These are phyloP conservation scores for Glaucopsyche alexis DNA, from an alignment of 2,888 invertebrate species.

Conservation along the genomic window DNA sequence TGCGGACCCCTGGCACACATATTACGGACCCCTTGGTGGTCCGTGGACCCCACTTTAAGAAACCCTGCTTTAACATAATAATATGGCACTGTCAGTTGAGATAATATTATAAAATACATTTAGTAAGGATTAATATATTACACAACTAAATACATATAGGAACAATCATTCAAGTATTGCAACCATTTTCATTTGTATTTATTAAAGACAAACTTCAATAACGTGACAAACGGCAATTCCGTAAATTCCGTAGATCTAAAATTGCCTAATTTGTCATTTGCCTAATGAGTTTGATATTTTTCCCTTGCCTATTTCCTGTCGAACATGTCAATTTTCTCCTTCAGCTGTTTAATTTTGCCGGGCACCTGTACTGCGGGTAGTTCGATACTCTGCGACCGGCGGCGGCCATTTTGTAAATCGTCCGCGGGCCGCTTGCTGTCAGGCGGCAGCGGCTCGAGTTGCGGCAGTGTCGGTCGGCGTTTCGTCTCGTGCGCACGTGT, in stretches of 20 bases:
- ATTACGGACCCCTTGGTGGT: too few relatives aligned
- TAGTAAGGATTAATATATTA: neutral
- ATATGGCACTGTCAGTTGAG: too few relatives aligned
- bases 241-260: too few relatives aligned
- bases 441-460: conserved; percentile 53
- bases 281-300: neutral
- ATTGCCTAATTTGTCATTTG: too few relatives aligned
- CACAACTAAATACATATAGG: neutral
- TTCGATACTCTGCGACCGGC: conserved; percentile 68
- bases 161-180: neutral
- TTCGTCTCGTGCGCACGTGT: conserved; percentile 59
- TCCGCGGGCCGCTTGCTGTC: conserved; percentile 46
- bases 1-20: too few relatives aligned
- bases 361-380: conserved; percentile 74
- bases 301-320: neutral
- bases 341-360: conserved; percentile 66
- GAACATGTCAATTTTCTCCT: conserved; percentile 51
- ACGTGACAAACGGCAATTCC: neutral
- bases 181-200: neutral
- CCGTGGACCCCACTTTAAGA: too few relatives aligned
- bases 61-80: too few relatives aligned
- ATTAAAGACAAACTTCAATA: neutral
- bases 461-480: conserved; percentile 60
- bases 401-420: conserved; percentile 58
- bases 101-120: too few relatives aligned